A percentile compares a stretch with the other conserved stretches of the same genome.
Conservation (phyloP, 2,888 invertebrate species). For the Drosophila imparisetae region DNA sequence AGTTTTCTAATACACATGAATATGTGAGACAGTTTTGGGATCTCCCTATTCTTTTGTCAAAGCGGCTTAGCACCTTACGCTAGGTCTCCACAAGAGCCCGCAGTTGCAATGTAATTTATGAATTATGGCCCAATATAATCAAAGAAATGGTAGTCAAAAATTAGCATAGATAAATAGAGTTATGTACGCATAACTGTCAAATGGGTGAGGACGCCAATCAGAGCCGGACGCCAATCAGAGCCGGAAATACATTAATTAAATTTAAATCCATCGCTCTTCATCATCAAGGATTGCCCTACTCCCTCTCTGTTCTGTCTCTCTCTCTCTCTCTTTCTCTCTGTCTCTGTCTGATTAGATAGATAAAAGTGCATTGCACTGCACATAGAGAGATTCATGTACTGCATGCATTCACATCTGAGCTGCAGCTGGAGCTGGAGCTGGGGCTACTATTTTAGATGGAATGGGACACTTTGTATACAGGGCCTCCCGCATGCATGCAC, state of each 20-base stretch:
- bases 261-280: conserved; percentile 63
- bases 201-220: conserved; percentile 41
- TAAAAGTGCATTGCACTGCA: conserved; percentile 72
- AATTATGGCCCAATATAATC: conserved; percentile 33
- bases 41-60: background rate
- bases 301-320: background rate
- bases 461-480: conserved; percentile 27
- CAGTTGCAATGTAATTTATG: conserved; percentile 5
- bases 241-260: conserved; percentile 65
- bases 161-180: conserved; percentile 45
- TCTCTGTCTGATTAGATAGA: conserved; percentile 67
- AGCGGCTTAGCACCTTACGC: background rate
- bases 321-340: background rate
- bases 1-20: background rate
- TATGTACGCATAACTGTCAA: conserved; percentile 26
- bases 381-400: conserved; percentile 29
- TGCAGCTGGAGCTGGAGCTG: conserved; percentile 1
- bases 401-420: conserved; percentile 37
- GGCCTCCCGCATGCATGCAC: conserved; percentile 59
- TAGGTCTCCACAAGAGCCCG: background rate
- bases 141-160: conserved; percentile 37
- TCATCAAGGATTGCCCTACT: conserved; percentile 13
- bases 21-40: background rate
- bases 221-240: conserved; percentile 28
- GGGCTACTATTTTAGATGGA: conserved; percentile 1